Evolutionary conservation across 2,888 invertebrate genomes (phyloP).

Genomic region (Alloplasta piceator): DNA sequence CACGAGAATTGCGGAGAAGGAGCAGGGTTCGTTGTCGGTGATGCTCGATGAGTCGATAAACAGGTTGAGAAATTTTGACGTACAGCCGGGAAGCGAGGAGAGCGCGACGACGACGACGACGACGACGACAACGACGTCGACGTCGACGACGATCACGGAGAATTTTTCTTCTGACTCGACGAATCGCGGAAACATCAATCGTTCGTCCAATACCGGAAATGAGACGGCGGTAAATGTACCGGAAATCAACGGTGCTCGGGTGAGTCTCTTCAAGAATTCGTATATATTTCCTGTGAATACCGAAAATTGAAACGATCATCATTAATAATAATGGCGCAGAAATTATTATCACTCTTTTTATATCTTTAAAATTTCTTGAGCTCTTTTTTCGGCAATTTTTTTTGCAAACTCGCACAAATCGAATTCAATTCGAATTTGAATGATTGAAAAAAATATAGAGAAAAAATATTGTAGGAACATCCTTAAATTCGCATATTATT

Average conservation of each 20-base stretch:
- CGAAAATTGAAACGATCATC: conserved; percentile 7
- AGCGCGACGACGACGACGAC: background rate
- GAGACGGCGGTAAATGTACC: conserved; percentile 32
- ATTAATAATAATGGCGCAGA: background rate
- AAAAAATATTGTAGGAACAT: too few species aligned
- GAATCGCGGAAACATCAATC: conserved; percentile 52
- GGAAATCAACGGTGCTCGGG: conserved; percentile 47
- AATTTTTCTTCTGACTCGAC: conserved; percentile 61
- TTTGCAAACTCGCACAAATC: background rate
- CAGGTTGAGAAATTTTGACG: conserved; percentile 13
- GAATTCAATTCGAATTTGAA: background rate
- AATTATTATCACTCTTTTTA: background rate
- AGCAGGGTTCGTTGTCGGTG: conserved; percentile 24
- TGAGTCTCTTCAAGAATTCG: conserved; percentile 23
- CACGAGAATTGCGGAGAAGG: conserved; percentile 35
- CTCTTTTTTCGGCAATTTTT: background rate
- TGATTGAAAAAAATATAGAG: background rate
- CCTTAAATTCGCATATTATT: too few species aligned
- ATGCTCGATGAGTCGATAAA: conserved; percentile 23
- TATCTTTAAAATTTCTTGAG: background rate
- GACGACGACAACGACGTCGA: conserved; percentile 2
- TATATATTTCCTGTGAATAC: too few species aligned
- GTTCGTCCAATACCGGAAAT: conserved; percentile 50
- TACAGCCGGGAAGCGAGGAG: background rate
- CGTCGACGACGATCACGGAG: background rate